phyloP scores from a whole-genome alignment of 2,797 vertebrate species.

The Anisognathus igniventris region DNA sequence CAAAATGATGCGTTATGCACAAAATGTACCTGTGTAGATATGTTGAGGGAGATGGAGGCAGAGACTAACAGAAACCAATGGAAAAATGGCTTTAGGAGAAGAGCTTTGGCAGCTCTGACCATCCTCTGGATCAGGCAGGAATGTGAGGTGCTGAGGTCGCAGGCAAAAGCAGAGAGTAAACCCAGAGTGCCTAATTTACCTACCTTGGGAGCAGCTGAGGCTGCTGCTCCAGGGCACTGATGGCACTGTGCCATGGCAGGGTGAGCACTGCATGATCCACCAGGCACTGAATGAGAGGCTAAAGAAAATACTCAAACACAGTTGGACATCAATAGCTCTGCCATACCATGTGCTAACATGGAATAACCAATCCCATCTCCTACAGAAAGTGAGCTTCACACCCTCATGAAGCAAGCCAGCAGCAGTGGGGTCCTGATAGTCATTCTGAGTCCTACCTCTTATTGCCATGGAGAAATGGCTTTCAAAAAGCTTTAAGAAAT shows the following conservation, averaged over 20 bases:
- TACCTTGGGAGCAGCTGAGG: background rate
- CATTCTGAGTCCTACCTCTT: background rate
- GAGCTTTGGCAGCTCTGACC: background rate
- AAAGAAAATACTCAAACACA: background rate
- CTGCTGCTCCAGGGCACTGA: background rate
- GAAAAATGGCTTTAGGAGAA: background rate
- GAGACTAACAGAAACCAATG: background rate
- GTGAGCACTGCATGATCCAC: background rate
- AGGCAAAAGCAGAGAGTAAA: background rate
- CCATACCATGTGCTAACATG: background rate
- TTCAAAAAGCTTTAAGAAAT: background rate
- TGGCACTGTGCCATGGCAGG: background rate
- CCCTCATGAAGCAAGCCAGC: background rate
- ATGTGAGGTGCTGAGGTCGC: background rate
- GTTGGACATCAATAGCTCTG: background rate
- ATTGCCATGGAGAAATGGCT: background rate
- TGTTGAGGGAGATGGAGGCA: background rate
- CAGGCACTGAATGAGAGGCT: background rate
- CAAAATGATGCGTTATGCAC: background rate
- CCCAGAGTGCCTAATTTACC: background rate
- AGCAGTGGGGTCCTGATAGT: background rate
- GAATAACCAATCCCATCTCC: background rate
- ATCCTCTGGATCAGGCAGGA: background rate
- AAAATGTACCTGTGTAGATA: background rate
- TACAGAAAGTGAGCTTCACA: background rate